Evolutionary conservation across 2,797 vertebrate species (phyloP).

Genomic region (Tokudaia tokunoshimensis): DNA sequence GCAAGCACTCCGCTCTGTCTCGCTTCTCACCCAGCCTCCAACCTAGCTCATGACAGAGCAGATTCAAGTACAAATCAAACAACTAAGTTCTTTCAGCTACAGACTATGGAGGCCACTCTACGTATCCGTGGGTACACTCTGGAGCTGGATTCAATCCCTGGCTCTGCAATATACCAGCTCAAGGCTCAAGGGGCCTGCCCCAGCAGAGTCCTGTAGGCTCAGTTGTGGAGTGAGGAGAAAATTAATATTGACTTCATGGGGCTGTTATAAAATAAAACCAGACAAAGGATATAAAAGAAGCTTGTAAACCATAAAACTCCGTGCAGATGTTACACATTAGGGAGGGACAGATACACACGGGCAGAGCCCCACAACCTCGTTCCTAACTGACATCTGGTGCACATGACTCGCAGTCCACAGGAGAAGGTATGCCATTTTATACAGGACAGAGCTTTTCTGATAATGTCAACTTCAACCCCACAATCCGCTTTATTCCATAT

Average conservation of each 20-base stretch:
- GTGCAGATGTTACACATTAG: conserved; percentile 65
- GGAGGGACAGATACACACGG: background rate
- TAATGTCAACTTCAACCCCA: background rate
- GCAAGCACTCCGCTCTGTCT: background rate
- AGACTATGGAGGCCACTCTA: background rate
- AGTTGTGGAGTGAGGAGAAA: background rate
- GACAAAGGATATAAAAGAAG: conserved; percentile 62
- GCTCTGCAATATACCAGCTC: background rate
- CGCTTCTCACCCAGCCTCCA: background rate
- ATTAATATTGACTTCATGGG: conserved; percentile 46
- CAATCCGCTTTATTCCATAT: background rate
- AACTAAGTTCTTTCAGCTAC: background rate
- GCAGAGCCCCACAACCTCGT: background rate
- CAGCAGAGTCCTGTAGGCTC: background rate
- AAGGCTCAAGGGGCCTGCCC: background rate
- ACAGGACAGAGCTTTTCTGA: background rate
- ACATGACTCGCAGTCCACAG: conserved; percentile 52
- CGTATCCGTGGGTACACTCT: background rate
- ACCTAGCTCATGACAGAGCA: background rate
- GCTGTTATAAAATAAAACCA: conserved; percentile 72
- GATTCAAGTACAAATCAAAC: conserved; percentile 24
- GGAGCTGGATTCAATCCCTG: background rate
- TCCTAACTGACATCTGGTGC: conserved; percentile 56
- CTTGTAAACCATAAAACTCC: conserved; percentile 61
- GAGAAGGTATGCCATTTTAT: conserved; percentile 26